These are phyloP conservation scores for Adineta ricciae DNA, from an alignment of 2,888 invertebrate species.

Conservation along the genomic window DNA sequence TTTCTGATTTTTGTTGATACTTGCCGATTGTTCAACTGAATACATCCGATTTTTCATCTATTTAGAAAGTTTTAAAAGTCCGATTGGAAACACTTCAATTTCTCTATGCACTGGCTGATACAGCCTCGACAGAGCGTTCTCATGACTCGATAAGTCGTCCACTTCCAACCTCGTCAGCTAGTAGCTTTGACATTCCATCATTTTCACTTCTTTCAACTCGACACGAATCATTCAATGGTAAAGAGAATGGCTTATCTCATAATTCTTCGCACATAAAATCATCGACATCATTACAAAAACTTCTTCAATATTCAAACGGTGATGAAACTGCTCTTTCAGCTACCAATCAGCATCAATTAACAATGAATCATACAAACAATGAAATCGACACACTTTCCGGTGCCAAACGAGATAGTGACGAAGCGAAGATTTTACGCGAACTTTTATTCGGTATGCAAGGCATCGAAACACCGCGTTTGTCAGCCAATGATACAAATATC, in stretches of 20 bases:
- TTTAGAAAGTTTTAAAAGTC: not conserved
- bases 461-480: constrained; percentile 58
- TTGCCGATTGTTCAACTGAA: too few relatives aligned
- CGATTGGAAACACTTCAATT: constrained; percentile 10
- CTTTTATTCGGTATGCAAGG: constrained; percentile 77
- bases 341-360: not conserved
- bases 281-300: constrained; percentile 19
- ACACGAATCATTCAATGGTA: not conserved
- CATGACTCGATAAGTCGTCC: not conserved
- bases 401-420: constrained; percentile 33
- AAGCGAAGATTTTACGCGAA: constrained; percentile 54
- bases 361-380: not conserved
- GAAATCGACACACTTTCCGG: not conserved
- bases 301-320: not conserved
- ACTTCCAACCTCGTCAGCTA: not conserved
- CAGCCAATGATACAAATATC: constrained; percentile 39
- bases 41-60: too few relatives aligned
- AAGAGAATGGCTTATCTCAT: not conserved
- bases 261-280: not conserved
- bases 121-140: not conserved
- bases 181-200: not conserved
- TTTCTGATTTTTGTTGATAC: too few relatives aligned
- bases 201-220: not conserved
- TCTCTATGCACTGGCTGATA: not conserved
- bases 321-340: not conserved